phyloP scores from a whole-genome alignment of 1,140 invertebrate genomes.

The Drosophila sp. region DNA sequence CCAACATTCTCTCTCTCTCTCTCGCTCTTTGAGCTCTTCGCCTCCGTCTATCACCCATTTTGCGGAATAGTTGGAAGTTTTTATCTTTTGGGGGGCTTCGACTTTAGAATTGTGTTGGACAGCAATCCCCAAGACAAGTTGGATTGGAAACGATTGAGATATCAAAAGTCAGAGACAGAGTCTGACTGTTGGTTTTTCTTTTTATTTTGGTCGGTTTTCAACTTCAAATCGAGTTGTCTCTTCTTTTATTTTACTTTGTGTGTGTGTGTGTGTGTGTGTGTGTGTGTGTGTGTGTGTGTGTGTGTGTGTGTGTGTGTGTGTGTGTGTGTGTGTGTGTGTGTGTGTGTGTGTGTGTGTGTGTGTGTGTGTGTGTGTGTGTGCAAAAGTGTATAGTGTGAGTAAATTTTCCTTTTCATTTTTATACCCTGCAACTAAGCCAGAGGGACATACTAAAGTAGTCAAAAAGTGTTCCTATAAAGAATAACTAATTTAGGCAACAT shows the following conservation, averaged over 20 bases:
- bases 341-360: neutral
- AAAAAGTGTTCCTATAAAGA: neutral
- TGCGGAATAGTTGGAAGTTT: slow-evolving; percentile 13
- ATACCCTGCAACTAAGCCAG: neutral
- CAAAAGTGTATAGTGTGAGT: neutral
- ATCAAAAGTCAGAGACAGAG: slow-evolving; percentile 28
- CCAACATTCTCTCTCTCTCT: neutral
- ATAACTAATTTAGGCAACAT: too few species aligned
- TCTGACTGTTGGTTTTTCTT: neutral
- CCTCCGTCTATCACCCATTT: neutral
- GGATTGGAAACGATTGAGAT: slow-evolving; percentile 38
- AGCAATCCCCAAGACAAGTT: slow-evolving; percentile 30
- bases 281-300: neutral
- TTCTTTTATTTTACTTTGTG: neutral
- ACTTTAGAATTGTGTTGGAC: slow-evolving; percentile 28
- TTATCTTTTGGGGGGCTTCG: slow-evolving; percentile 26
- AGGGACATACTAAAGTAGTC: neutral
- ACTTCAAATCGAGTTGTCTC: slow-evolving; percentile 10
- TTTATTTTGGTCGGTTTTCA: slow-evolving; percentile 11
- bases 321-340: too few species aligned
- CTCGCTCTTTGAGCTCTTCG: neutral
- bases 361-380: slow-evolving; percentile 4
- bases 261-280: neutral
- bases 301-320: neutral
- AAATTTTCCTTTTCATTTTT: neutral